Evolutionary conservation across 2,888 invertebrate species (phyloP).

Genomic region (Bruchidius siliquastri): DNA sequence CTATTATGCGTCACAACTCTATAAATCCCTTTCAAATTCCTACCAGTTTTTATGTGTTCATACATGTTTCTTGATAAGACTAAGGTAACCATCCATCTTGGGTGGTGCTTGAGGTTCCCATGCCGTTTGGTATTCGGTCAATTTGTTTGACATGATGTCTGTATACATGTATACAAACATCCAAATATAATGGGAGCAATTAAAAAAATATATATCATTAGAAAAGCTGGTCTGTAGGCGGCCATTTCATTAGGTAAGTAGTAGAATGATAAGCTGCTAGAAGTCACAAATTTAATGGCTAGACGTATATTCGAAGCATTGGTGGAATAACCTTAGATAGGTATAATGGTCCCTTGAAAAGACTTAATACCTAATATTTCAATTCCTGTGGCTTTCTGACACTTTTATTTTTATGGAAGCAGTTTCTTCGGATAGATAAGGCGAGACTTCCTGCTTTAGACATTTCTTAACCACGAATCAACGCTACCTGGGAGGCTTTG

Average conservation of each 20-base stretch:
- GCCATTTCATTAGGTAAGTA: not conserved
- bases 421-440: not conserved
- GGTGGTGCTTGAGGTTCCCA: not conserved
- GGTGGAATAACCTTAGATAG: too few species aligned
- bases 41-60: too few species aligned
- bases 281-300: not conserved
- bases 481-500: not conserved
- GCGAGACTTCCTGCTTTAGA: not conserved
- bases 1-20: too few species aligned
- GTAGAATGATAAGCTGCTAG: not conserved
- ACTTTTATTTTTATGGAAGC: not conserved
- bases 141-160: not conserved
- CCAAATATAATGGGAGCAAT: not conserved
- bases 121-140: not conserved
- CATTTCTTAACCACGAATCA: not conserved
- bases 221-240: not conserved
- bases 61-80: too few species aligned
- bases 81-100: too few species aligned
- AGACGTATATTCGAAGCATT: not conserved
- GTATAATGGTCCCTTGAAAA: not conserved
- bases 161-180: not conserved
- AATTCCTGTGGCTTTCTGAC: not conserved
- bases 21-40: too few species aligned
- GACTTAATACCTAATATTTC: not conserved
- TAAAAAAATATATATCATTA: not conserved